Conservation (phyloP, 2,888 invertebrate genomes). For the Euspilapteryx auroguttella region DNA sequence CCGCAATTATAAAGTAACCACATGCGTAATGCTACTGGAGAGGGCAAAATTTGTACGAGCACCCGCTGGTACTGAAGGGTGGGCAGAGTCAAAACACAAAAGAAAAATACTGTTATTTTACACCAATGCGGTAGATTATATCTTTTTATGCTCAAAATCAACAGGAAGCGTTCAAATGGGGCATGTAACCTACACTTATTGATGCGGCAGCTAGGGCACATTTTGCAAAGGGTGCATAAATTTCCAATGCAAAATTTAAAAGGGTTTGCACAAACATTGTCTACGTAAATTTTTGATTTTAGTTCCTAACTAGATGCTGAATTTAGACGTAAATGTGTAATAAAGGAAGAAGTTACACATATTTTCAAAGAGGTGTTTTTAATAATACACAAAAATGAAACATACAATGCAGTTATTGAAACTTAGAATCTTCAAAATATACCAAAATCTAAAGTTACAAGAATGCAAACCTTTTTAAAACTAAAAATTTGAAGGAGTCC, state of each 20-base stretch:
- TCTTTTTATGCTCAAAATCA: constrained; percentile 58
- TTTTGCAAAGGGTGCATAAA: constrained; percentile 45
- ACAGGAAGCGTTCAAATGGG: constrained; percentile 59
- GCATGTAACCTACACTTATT: constrained; percentile 61
- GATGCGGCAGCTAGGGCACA: constrained; percentile 24
- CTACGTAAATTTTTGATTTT: too few species aligned
- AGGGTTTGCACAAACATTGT: constrained; percentile 45
- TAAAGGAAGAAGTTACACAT: too few species aligned
- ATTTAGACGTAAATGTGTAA: too few species aligned
- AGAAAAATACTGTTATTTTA: constrained; percentile 57
- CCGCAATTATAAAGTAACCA: constrained; percentile 1
- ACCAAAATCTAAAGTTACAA: too few species aligned
- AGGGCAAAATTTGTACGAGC: constrained; percentile 27
- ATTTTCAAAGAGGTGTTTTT: too few species aligned
- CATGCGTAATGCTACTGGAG: constrained; percentile 7
- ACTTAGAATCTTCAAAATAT: too few species aligned
- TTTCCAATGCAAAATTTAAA: constrained; percentile 38
- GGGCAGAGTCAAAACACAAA: constrained; percentile 46
- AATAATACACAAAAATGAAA: too few species aligned
- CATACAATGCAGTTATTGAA: too few species aligned
- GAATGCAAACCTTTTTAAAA: too few species aligned
- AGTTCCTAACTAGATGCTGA: too few species aligned
- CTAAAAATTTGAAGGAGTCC: too few species aligned
- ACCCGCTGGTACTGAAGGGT: constrained; percentile 33
- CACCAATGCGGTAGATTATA: constrained; percentile 59